A percentile compares a stretch with the other conserved stretches of the same genome.
Evolutionary conservation across 2,888 invertebrate species (phyloP).

Genomic region (Eremobia ochroleuca): DNA sequence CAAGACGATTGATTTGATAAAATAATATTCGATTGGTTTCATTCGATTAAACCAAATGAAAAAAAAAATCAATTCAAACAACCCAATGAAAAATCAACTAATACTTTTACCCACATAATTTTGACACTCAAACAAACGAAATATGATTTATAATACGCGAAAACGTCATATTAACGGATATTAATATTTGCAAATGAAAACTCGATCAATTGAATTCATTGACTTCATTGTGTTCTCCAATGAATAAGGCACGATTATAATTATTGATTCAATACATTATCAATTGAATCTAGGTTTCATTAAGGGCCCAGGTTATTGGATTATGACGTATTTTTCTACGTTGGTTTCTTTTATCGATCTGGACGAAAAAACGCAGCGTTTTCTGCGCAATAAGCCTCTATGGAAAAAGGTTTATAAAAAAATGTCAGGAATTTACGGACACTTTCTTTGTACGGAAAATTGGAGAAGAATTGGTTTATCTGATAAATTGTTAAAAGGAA

Average conservation of each 20-base stretch:
- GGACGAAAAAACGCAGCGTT: constrained; percentile 20
- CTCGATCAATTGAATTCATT: constrained; percentile 8
- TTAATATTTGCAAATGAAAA: constrained; percentile 41
- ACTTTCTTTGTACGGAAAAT: background rate
- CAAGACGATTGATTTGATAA: background rate
- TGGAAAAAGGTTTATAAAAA: constrained; percentile 25
- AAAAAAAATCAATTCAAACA: constrained; percentile 3
- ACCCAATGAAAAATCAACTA: background rate
- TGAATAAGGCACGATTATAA: constrained; percentile 28
- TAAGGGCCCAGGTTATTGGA: constrained; percentile 27
- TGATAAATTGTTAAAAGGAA: background rate
- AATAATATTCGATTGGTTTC: background rate
- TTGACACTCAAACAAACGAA: constrained; percentile 6
- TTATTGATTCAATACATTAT: constrained; percentile 10
- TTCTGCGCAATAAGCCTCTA: constrained; percentile 47
- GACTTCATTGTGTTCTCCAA: constrained; percentile 20
- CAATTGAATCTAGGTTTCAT: constrained; percentile 18
- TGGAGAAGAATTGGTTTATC: background rate
- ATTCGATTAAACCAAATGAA: background rate
- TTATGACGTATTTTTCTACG: constrained; percentile 32
- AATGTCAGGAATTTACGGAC: background rate
- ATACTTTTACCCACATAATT: constrained; percentile 5
- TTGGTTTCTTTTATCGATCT: constrained; percentile 46
- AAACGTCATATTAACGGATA: constrained; percentile 18
- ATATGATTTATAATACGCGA: constrained; percentile 1